Base-by-base conservation (phyloP, 2,113 vertebrate genomes). In the Oryzias woworae region DNA sequence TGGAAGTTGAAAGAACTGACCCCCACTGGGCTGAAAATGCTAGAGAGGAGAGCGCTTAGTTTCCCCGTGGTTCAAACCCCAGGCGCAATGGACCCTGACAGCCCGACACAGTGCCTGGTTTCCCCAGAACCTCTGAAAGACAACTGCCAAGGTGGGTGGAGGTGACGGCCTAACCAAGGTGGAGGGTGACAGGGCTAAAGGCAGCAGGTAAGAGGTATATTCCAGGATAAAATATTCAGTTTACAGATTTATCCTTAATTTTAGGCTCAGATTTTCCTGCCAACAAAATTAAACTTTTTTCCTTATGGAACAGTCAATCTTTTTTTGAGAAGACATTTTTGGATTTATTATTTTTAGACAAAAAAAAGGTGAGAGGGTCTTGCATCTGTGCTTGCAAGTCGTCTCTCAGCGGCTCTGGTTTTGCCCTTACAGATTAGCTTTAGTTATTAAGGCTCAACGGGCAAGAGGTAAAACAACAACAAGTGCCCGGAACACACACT, bases 381-480 rank as follows among this genome's bases (percentile, higher is more conserved):
- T 23, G 24, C 24, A 28, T 52, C 7, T 14, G 31, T 31, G 28
- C 53, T 2, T n/a, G 14, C 16, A 20, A n/a, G 17, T 41, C n/a
- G 12, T 71, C 77, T 53, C 62, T 80, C 82, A 8, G 71, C 6
- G 73, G 67, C 75, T 83, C 79, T 58, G 69, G 77, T 63, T 71
- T 73, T 31, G 72, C 75, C 72, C 75, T 83, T 65, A 58, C 75
- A 73, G 66, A 81, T 84, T 81, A 79, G 87, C 82, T 85, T 88
- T 73, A 62, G 76, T 90, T 71, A 75, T 88, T 92, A 90, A 91
- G 89, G 91, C 90, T 91, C 88, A 49, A 91, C 82, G 81, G 88
- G 89, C 87, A 73, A 81, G 80, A 90, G 88, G 87, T 89, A 85
- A 86, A 88, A 86, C 53, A 83, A 87, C 78, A 62, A 81, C 75